phyloP scores from a whole-genome alignment of 1,140 invertebrate genomes.

The Planococcus citri region DNA sequence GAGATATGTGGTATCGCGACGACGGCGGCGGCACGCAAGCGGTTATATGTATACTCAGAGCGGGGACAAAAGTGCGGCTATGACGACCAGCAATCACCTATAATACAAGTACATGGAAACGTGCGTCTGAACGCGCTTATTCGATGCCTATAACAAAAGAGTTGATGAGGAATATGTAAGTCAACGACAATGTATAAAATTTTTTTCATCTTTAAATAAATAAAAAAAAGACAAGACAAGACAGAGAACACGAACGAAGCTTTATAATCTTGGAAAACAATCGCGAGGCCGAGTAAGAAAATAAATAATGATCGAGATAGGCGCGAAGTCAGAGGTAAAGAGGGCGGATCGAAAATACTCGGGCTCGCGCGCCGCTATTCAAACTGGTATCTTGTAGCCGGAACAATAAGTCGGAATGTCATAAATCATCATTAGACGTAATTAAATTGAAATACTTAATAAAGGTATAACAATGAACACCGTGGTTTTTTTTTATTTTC shows the following conservation, averaged over 20 bases:
- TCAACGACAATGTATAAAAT: no score
- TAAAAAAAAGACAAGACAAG: not conserved
- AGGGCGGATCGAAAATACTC: not conserved
- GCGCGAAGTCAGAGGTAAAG: not conserved
- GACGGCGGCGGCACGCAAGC: not conserved
- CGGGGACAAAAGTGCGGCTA: no score
- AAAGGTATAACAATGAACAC: conserved; percentile 15
- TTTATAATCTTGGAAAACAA: not conserved
- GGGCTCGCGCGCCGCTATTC: conserved; percentile 10
- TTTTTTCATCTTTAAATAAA: no score
- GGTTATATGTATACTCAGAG: no score
- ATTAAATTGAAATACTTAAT: conserved; percentile 14
- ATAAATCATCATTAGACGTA: conserved; percentile 20
- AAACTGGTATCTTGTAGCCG: conserved; percentile 22
- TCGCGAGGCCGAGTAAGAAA: not conserved
- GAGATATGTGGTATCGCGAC: not conserved
- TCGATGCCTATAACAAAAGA: no score
- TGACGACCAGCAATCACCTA: no score
- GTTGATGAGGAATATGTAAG: no score
- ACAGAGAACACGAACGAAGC: not conserved
- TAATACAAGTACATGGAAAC: no score
- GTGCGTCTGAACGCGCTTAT: no score
- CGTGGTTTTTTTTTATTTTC: not conserved
- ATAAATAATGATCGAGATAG: conserved; percentile 1
- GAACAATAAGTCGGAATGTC: conserved; percentile 18